Conservation (phyloP, 2,113 vertebrate genomes). For the Butastur rufipennis region DNA sequence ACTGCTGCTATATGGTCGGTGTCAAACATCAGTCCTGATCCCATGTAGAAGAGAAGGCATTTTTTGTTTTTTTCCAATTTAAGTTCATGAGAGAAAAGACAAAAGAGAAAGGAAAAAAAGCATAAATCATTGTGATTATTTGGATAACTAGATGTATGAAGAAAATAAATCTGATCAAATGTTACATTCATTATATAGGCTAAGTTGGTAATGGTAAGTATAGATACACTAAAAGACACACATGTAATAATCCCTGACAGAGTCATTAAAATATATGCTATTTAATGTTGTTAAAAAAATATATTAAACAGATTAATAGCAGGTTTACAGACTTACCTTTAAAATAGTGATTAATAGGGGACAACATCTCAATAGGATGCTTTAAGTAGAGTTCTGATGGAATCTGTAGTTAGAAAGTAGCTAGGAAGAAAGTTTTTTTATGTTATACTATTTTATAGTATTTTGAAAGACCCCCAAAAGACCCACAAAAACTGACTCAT, state of each 20-base stretch:
- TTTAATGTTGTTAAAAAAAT: background rate
- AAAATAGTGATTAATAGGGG: background rate
- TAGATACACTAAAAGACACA: background rate
- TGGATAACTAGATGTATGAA: background rate
- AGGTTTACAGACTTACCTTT: background rate
- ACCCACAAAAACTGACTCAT: background rate
- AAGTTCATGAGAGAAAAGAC: background rate
- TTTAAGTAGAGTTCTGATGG: background rate
- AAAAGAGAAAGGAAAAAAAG: accelerated
- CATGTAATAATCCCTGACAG: background rate
- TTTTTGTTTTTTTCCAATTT: background rate
- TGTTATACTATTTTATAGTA: background rate
- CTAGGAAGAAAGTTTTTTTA: background rate
- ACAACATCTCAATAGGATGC: background rate
- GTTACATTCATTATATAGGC: background rate
- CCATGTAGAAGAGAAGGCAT: accelerated
- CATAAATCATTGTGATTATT: background rate
- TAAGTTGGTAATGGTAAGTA: background rate
- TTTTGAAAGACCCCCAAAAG: background rate
- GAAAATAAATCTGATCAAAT: background rate
- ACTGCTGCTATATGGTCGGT: background rate
- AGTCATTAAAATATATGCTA: background rate
- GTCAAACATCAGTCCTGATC: background rate
- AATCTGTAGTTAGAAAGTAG: background rate
- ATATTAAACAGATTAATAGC: background rate